Evolutionary conservation across 37 sponge, comb jelly and placozoan genomes (phyloP).

Genomic region (Axinella damicornis): DNA sequence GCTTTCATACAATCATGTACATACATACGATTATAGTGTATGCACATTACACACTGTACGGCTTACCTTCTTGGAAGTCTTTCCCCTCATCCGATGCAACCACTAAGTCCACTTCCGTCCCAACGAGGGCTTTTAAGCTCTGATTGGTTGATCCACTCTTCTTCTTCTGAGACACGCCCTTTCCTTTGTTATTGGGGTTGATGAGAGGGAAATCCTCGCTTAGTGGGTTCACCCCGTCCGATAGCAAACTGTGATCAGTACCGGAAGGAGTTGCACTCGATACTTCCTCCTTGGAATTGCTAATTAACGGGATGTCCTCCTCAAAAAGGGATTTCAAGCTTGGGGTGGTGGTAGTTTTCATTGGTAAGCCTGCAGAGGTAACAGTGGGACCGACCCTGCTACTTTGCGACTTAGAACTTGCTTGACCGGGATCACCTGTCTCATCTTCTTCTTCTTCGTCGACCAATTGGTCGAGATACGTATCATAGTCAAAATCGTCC

Average conservation of each 20-base stretch:
- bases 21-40: too few species aligned
- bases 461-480: conserved; percentile 63
- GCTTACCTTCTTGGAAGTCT: neutral
- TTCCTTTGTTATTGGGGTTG: neutral
- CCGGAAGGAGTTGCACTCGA: neutral
- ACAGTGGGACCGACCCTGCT: too few species aligned
- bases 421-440: neutral
- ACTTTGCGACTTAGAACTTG: too few species aligned
- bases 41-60: too few species aligned
- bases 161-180: neutral
- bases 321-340: too few species aligned
- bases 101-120: neutral
- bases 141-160: neutral
- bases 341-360: too few species aligned
- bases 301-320: too few species aligned
- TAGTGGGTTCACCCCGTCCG: conserved; percentile 18
- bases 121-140: neutral
- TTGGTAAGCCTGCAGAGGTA: too few species aligned
- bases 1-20: too few species aligned
- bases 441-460: conserved; percentile 60
- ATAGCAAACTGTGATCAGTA: neutral
- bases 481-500: conserved; percentile 49
- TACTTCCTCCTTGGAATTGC: too few species aligned
- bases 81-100: conserved; percentile 9
- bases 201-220: conserved; percentile 71